These are phyloP conservation scores for Hippopotamus amphibius DNA, from an alignment of 2,113 vertebrate genomes.

Conservation along the genomic window DNA sequence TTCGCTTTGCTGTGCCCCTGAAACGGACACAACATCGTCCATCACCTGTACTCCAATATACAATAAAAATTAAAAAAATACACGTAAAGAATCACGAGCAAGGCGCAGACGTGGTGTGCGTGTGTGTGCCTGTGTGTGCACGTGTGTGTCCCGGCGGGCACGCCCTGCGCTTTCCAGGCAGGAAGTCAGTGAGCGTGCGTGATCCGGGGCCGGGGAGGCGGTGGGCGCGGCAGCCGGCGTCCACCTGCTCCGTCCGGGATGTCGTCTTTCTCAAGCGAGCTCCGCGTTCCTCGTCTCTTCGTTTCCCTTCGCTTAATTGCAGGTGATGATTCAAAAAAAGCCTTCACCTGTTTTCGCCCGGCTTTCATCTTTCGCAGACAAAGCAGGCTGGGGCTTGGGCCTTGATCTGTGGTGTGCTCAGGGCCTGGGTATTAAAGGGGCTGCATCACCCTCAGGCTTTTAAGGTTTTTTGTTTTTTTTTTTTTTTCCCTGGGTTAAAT, in stretches of 20 bases:
- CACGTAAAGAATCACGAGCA: fast-evolving
- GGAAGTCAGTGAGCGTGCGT: constrained; percentile 74
- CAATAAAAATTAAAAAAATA: too few relatives aligned
- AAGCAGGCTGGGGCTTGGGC: constrained; percentile 88
- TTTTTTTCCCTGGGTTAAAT: constrained; percentile 80
- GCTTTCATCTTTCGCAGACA: constrained; percentile 90
- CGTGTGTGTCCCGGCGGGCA: constrained; percentile 32
- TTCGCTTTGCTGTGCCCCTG: too few relatives aligned
- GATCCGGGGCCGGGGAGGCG: constrained; percentile 80
- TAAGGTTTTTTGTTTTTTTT: constrained; percentile 83
- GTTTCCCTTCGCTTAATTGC: constrained; percentile 88
- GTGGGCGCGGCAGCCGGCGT: constrained; percentile 82
- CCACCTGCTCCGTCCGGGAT: constrained; percentile 84
- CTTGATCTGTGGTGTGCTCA: constrained; percentile 86
- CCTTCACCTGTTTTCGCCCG: constrained; percentile 86
- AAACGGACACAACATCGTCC: too few relatives aligned
- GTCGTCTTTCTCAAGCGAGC: constrained; percentile 85
- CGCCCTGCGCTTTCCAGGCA: constrained; percentile 64
- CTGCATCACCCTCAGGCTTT: constrained; percentile 88
- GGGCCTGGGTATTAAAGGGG: constrained; percentile 87
- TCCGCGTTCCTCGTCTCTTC: constrained; percentile 85
- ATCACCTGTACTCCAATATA: too few relatives aligned
- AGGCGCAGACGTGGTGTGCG: fast-evolving
- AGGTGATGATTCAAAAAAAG: constrained; percentile 90
- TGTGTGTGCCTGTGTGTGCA: background rate